Base-by-base conservation (phyloP, 2,113 vertebrate species). In the Tor tambroides region DNA sequence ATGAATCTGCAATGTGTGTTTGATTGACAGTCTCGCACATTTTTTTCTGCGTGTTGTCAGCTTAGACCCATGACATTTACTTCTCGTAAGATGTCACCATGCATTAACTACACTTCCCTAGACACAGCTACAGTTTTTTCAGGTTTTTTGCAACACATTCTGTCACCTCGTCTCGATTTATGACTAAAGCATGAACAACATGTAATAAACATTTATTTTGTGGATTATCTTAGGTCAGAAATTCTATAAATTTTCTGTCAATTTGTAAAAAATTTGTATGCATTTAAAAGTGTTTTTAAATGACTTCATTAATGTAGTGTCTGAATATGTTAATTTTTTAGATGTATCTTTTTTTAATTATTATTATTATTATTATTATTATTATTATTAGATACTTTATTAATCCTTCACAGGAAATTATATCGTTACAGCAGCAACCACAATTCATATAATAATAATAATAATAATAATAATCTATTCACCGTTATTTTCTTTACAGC, bases 1-100 rank as follows among this genome's bases (percentile, higher is more conserved):
- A 87, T 92, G 84, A 92, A 90, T 86, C 83, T 81, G 30, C 30
- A 76, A 86, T 75, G 82, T 76, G n/a, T 6, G 30, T 86, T 78
- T 92, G 93, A 93, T 92, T 92, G 93, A 83, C 90, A 89, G 56
- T 84, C 49, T 61, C 85, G 85, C 87, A 91, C 89, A 46, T 85
- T 90, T 43, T 87, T 87, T 63, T 46, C 32, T 43, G 10, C 12
- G 41, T 71, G 71, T 23, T 84, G 74, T 83, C 26, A 30, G 19
- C 59, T 61, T 59, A 77, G 49, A 90, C 84, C 69, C 38, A 35
- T 90, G 86, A 61, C 89, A 87, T 91, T 90, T 81, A 28, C 80
- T 32, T 87, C 82, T 89, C 75, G 67, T 19, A 77, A 85, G 67
- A 90, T 76, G 90, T 87, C 92, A 88, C 61, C 76, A 61, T 84